Evolutionary conservation across 1,140 invertebrate genomes (phyloP).

Genomic region (Hylyphantes graminicola): DNA sequence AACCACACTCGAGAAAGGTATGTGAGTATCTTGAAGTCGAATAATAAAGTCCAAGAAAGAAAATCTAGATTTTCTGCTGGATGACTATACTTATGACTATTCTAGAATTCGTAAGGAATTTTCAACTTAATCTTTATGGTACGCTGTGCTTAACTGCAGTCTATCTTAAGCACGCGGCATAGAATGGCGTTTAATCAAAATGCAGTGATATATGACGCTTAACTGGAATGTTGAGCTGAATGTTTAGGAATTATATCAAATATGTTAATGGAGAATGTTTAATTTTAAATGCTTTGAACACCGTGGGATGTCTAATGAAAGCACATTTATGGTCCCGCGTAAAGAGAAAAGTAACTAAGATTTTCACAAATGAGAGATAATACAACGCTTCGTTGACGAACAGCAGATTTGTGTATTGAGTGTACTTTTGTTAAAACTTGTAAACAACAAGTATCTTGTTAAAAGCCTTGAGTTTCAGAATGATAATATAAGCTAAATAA

Average conservation of each 20-base stretch:
- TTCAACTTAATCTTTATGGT: slow-evolving; percentile 23
- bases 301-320: not conserved
- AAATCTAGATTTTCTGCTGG: not conserved
- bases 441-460: too few relatives aligned
- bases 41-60: slow-evolving; percentile 7
- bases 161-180: slow-evolving; percentile 7
- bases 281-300: slow-evolving; percentile 5
- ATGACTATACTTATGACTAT: slow-evolving; percentile 25
- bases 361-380: too few relatives aligned
- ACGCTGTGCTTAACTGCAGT: not conserved
- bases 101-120: slow-evolving; percentile 8
- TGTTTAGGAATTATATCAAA: slow-evolving; percentile 19
- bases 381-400: too few relatives aligned
- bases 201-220: slow-evolving; percentile 22
- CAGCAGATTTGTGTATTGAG: too few relatives aligned
- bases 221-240: slow-evolving; percentile 9
- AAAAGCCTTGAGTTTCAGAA: too few relatives aligned
- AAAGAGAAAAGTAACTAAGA: too few relatives aligned
- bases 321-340: too few relatives aligned
- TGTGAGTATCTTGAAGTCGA: not conserved
- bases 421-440: too few relatives aligned
- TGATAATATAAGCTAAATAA: too few relatives aligned
- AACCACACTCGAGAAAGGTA: too few relatives aligned
- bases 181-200: slow-evolving; percentile 23
- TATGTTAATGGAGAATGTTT: slow-evolving; percentile 37